Conservation (phyloP, 2,888 invertebrate genomes). For the Ichneumoninae sp. region DNA sequence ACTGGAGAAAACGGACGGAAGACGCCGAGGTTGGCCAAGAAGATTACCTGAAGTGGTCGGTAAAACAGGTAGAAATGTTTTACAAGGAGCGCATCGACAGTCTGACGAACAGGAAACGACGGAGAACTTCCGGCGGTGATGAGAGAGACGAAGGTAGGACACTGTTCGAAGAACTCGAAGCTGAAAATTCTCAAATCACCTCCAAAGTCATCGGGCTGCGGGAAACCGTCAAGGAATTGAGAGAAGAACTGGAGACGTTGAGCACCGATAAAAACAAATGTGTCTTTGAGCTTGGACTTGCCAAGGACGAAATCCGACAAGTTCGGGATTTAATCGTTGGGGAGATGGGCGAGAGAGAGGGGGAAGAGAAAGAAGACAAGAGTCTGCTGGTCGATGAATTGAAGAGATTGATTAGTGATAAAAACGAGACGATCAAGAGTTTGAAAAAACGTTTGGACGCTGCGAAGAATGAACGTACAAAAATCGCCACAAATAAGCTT, state of each 20-base stretch:
- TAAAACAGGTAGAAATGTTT: conserved; percentile 74
- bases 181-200: conserved; percentile 69
- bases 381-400: conserved; percentile 59
- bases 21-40: conserved; percentile 73
- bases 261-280: conserved; percentile 72
- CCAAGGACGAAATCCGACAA: conserved; percentile 70
- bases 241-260: conserved; percentile 69
- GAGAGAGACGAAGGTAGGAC: conserved; percentile 60
- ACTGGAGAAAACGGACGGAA: conserved; percentile 74
- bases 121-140: conserved; percentile 70
- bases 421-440: conserved; percentile 52
- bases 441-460: conserved; percentile 57
- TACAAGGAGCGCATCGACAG: conserved; percentile 75
- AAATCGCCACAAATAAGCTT: background rate
- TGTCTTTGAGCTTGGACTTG: conserved; percentile 69
- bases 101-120: conserved; percentile 71
- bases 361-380: conserved; percentile 6
- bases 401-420: conserved; percentile 63
- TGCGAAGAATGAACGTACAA: conserved; percentile 39
- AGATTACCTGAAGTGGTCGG: conserved; percentile 75
- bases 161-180: conserved; percentile 68
- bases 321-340: conserved; percentile 64
- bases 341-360: conserved; percentile 52
- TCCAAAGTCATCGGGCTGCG: conserved; percentile 68
- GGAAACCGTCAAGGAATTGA: conserved; percentile 71